Conservation (phyloP, 2,113 vertebrate species). For the Microtus ochrogaster region DNA sequence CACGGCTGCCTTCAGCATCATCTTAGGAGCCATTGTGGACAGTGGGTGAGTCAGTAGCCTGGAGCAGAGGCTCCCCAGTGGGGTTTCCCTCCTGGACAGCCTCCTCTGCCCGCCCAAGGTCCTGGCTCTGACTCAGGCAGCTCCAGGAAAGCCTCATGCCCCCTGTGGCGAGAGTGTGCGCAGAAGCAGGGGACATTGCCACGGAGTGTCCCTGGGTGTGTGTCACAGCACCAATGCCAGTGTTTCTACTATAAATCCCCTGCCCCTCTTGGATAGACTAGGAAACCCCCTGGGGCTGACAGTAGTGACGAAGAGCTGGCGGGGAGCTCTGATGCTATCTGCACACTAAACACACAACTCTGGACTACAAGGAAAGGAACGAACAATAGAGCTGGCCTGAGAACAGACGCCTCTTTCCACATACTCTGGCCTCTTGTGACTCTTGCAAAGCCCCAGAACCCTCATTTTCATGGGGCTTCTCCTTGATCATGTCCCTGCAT, state of each 20-base stretch:
- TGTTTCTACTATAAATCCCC: not conserved
- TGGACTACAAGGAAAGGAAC: not conserved
- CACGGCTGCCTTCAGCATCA: fast-evolving
- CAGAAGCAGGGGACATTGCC: not conserved
- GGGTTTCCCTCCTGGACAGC: not conserved
- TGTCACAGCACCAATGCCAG: fast-evolving
- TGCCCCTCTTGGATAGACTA: not conserved
- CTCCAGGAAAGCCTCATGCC: not conserved
- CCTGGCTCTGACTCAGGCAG: no score
- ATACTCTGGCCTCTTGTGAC: not conserved
- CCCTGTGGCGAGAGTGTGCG: fast-evolving
- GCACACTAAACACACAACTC: not conserved
- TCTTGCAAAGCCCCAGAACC: not conserved
- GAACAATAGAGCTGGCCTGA: not conserved
- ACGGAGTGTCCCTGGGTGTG: not conserved
- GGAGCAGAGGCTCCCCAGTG: fast-evolving
- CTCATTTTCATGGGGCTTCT: slow-evolving; percentile 39
- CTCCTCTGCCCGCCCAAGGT: no score
- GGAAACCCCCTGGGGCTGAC: fast-evolving
- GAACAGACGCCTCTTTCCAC: slow-evolving; percentile 16
- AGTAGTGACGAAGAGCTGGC: fast-evolving
- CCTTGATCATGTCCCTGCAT: not conserved
- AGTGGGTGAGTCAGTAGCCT: fast-evolving
- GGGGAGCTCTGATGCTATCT: not conserved
- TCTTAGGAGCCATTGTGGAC: fast-evolving